phyloP scores from a whole-genome alignment of 2,113 vertebrate genomes.

The Mixornis gularis region DNA sequence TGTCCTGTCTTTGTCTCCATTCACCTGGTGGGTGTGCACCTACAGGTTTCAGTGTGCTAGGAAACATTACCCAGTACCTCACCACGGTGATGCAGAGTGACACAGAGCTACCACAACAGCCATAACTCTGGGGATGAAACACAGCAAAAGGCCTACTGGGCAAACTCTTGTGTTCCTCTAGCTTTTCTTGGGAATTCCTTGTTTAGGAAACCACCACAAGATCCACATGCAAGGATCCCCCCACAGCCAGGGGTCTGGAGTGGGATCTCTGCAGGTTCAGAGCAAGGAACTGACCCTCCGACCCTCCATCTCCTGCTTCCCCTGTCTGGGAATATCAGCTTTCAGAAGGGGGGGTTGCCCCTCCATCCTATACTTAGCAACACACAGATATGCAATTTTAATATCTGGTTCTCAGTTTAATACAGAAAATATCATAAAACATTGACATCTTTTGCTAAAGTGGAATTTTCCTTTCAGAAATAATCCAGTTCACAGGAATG shows the following conservation, averaged over 20 bases:
- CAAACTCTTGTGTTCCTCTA: not conserved
- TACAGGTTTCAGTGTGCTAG: not conserved
- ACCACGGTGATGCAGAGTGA: not conserved
- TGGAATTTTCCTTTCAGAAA: not conserved
- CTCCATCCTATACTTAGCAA: not conserved
- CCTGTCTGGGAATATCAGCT: not conserved
- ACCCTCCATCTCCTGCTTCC: not conserved
- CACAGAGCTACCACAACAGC: not conserved
- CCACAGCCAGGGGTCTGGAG: not conserved
- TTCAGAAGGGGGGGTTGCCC: not conserved
- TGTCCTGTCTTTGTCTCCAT: not conserved
- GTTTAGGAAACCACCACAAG: not conserved
- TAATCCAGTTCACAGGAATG: rapidly evolving
- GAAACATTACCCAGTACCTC: not conserved
- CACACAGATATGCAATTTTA: not conserved
- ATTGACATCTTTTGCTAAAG: not conserved
- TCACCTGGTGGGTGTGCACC: not conserved
- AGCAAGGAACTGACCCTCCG: not conserved
- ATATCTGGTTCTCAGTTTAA: not conserved
- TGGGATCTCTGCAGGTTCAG: not conserved
- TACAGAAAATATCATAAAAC: not conserved
- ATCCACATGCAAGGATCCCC: rapidly evolving
- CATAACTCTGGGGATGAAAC: not conserved
- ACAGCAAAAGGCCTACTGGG: not conserved
- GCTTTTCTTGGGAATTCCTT: not conserved